Evolutionary conservation across 2,113 vertebrate genomes (phyloP).

Genomic region (Barbus barbus): DNA sequence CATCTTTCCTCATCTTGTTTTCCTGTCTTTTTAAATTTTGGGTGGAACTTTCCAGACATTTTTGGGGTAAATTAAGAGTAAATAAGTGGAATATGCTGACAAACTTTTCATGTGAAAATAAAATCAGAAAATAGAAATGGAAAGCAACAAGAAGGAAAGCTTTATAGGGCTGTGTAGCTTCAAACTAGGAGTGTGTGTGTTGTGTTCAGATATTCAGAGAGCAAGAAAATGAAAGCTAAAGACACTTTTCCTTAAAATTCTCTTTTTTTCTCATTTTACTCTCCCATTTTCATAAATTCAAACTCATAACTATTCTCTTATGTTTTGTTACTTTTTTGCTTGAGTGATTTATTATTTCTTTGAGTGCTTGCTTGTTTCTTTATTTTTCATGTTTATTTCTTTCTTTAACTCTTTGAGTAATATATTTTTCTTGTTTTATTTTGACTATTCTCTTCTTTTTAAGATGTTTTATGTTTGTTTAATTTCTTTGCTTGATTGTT

Average conservation of each 20-base stretch:
- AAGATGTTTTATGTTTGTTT: not conserved
- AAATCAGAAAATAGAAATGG: constrained; percentile 33
- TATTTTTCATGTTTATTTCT: not conserved
- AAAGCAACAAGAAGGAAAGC: not conserved
- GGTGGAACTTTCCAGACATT: constrained; percentile 55
- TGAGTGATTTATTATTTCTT: not conserved
- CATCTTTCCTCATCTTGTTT: constrained; percentile 43
- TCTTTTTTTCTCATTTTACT: not conserved
- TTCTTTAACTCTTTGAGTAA: no score
- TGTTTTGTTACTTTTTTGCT: not conserved
- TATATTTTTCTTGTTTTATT: no score
- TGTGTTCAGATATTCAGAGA: not conserved
- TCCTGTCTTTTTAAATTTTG: constrained; percentile 49
- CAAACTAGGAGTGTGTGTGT: not conserved
- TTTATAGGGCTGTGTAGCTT: constrained; percentile 7
- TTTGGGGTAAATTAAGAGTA: constrained; percentile 29
- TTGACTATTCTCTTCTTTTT: no score
- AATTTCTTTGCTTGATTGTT: not conserved
- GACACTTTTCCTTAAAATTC: not conserved
- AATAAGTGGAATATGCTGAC: constrained; percentile 41
- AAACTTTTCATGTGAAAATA: constrained; percentile 44
- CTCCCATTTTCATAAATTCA: not conserved
- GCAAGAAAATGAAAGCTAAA: not conserved
- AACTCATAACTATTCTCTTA: not conserved
- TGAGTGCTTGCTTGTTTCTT: not conserved